Evolutionary conservation across 2,888 invertebrate genomes (phyloP).

Genomic region (Timandra comae): DNA sequence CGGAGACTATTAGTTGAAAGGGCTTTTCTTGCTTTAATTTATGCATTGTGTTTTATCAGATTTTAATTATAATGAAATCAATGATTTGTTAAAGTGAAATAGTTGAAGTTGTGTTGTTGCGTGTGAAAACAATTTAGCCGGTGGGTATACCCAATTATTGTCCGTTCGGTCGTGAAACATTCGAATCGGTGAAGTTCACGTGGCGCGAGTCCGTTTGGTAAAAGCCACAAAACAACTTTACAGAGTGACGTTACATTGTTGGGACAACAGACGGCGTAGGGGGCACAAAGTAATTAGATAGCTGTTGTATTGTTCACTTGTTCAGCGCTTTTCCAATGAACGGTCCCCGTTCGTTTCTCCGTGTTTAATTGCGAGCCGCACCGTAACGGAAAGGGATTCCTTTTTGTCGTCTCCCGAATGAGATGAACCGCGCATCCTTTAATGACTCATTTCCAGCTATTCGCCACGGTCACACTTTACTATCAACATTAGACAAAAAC

Average conservation of each 20-base stretch:
- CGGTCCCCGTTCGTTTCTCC: constrained; percentile 44
- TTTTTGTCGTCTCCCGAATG: constrained; percentile 58
- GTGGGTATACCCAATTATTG: constrained; percentile 31
- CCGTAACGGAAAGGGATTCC: constrained; percentile 61
- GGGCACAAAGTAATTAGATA: constrained; percentile 66
- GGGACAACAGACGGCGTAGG: constrained; percentile 42
- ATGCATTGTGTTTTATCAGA: constrained; percentile 17
- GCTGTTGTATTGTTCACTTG: constrained; percentile 62
- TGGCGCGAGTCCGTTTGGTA: constrained; percentile 40
- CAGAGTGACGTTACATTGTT: constrained; percentile 50
- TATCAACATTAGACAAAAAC: constrained; percentile 16
- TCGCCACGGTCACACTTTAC: constrained; percentile 28
- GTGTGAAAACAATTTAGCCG: constrained; percentile 17
- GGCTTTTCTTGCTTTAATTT: constrained; percentile 40
- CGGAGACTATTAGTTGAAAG: constrained; percentile 42
- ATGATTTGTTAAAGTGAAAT: constrained; percentile 3
- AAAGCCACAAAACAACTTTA: constrained; percentile 60
- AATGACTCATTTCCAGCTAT: constrained; percentile 46
- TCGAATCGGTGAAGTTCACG: constrained; percentile 39
- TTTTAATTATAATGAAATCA: not conserved
- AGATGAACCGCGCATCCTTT: constrained; percentile 60
- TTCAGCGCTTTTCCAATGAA: constrained; percentile 65
- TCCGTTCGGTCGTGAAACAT: constrained; percentile 30
- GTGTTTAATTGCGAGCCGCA: constrained; percentile 66
- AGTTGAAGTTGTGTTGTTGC: constrained; percentile 7